Conservation (phyloP, 2,888 invertebrate species). For the Napeogenes sylphis region DNA sequence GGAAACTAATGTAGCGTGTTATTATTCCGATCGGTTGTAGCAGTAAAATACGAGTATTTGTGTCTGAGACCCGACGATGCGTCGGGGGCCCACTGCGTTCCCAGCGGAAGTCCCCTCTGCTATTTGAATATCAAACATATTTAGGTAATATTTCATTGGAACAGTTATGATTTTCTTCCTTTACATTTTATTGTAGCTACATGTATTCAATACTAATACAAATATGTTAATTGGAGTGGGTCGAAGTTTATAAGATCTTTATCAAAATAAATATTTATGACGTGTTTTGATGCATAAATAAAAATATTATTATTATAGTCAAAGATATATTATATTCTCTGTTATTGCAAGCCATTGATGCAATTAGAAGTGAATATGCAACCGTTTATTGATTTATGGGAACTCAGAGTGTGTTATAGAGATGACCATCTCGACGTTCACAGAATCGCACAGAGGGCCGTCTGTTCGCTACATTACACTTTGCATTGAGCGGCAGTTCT, state of each 20-base stretch:
- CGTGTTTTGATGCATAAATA: not conserved
- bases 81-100: slow-evolving; percentile 47
- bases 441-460: slow-evolving; percentile 67
- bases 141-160: slow-evolving; percentile 70
- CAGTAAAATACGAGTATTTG: slow-evolving; percentile 74
- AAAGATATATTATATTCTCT: not conserved
- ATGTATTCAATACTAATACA: slow-evolving; percentile 58
- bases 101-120: slow-evolving; percentile 70
- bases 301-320: not conserved
- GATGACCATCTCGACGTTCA: slow-evolving; percentile 64
- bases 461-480: slow-evolving; percentile 59
- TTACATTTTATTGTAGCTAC: slow-evolving; percentile 51
- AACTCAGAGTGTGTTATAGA: slow-evolving; percentile 43
- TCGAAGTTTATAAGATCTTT: slow-evolving; percentile 21
- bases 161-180: slow-evolving; percentile 76
- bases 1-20: slow-evolving; percentile 78
- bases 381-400: slow-evolving; percentile 56
- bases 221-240: slow-evolving; percentile 45
- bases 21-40: slow-evolving; percentile 76
- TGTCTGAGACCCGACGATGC: slow-evolving; percentile 48
- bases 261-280: slow-evolving; percentile 7
- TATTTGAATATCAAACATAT: slow-evolving; percentile 75
- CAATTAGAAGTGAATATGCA: slow-evolving; percentile 20
- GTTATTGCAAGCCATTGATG: not conserved
- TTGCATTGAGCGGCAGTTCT: slow-evolving; percentile 47